These are phyloP conservation scores for Polydrusus pterygomalis DNA, from an alignment of 2,888 invertebrate species.

Conservation along the genomic window DNA sequence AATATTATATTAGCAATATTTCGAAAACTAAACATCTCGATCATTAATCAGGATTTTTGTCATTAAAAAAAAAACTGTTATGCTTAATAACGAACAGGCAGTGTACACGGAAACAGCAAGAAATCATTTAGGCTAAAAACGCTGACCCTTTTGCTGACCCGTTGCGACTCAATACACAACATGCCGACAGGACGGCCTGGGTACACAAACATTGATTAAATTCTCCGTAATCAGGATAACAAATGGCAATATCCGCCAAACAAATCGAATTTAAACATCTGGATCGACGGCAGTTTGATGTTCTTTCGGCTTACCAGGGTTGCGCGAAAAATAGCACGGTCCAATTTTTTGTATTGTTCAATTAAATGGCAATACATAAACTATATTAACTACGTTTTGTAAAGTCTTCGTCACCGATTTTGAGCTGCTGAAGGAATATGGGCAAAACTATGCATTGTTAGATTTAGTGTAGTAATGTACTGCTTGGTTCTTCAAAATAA, in stretches of 20 bases:
- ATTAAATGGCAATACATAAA: no score
- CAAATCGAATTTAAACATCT: constrained; percentile 31
- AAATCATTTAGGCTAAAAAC: constrained; percentile 26
- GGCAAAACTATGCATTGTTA: no score
- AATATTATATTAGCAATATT: no score
- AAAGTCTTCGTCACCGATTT: no score
- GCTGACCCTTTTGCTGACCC: constrained; percentile 29
- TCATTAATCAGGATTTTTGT: background rate
- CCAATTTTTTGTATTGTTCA: background rate
- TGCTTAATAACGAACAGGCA: background rate
- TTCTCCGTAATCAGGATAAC: constrained; percentile 29
- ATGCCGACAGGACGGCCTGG: constrained; percentile 17
- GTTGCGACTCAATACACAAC: constrained; percentile 26
- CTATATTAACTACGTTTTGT: no score
- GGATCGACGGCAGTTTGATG: constrained; percentile 18
- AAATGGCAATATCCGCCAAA: constrained; percentile 29
- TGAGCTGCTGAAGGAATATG: no score
- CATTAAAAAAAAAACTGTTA: background rate
- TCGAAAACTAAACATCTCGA: no score
- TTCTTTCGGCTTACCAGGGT: constrained; percentile 3
- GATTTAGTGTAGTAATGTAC: no score
- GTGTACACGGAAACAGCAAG: background rate
- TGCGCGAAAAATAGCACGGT: background rate
- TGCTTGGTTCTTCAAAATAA: no score
- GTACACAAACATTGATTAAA: constrained; percentile 31